Evolutionary conservation across 2,888 invertebrate species (phyloP), one percentile per base, ranked within the genome.

Genomic region (Tridacna crocea): DNA sequence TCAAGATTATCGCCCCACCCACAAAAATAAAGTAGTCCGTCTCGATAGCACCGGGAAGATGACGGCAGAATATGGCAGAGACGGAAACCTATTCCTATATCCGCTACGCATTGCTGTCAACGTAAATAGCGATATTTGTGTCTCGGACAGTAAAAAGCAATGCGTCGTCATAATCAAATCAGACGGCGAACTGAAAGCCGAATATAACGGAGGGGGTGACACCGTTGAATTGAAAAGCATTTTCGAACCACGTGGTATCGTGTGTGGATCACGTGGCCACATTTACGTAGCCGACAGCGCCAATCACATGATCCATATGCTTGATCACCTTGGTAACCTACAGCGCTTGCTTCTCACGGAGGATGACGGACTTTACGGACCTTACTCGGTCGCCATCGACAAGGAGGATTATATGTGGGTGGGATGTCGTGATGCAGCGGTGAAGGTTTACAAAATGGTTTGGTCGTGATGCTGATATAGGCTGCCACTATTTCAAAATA

Each of bases 41-140:
- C 72, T 86, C 65, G 79, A 79, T 22, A 15, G 74, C 0, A 75
- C 74, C 19, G 88, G 88, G 12, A 82, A 80, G 66, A 83, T 87
- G 79, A 75, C 58, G 11, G 63, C 72, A 24, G 88, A 88, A 75
- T 88, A 87, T 61, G 86, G 87, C 2, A 87, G 88, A n/a, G 87
- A 88, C 22, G 85, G 87, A 36, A 88, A 85, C 58, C 70, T 87
- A 22, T 90, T 88, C 72, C 84, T 87, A 75, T 88, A 88, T 74
- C 88, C 85, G 19, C 83, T 90, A 24, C 84, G 89, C 58, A 85
- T 91, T n/a, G 90, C 90, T 11, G 88, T 90, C 10, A 90, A 90
- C 80, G 87, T 90, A 72, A 90, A 89, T 51, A 88, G 86, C 19
- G 90, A 91, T 72, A 87, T 91, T 15, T 89, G 89, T 61, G 88